Conservation (phyloP, 1,140 invertebrate species). For the Procambarus virginalis region DNA sequence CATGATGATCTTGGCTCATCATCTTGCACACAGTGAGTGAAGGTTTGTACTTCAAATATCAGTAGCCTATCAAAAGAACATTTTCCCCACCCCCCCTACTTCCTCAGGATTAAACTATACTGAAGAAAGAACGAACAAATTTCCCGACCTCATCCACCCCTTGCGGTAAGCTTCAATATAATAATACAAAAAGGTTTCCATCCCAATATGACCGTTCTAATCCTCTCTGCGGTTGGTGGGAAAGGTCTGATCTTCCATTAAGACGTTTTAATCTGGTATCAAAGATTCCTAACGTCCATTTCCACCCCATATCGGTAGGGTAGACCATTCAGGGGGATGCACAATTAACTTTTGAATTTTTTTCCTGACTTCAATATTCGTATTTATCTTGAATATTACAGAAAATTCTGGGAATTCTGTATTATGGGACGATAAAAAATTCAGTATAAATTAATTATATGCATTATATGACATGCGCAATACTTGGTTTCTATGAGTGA, state of each 20-base stretch:
- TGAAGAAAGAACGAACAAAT: background rate
- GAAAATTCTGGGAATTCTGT: background rate
- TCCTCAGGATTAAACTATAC: too few species aligned
- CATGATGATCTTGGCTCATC: too few species aligned
- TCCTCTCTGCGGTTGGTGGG: conserved; percentile 32
- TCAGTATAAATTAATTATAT: too few species aligned
- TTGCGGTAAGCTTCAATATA: conserved; percentile 8
- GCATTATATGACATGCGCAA: too few species aligned
- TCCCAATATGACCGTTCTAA: conserved; percentile 11
- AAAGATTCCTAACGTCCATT: conserved; percentile 46
- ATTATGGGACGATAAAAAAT: background rate
- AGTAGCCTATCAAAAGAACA: too few species aligned
- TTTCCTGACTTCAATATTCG: background rate
- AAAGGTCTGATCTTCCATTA: conserved; percentile 50
- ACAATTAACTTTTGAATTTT: background rate
- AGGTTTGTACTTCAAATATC: too few species aligned
- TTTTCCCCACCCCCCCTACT: too few species aligned
- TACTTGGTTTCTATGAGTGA: too few species aligned
- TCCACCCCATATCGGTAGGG: conserved; percentile 16
- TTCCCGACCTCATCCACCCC: conserved; percentile 10
- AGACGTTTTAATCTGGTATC: conserved; percentile 52
- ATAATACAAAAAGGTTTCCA: conserved; percentile 53
- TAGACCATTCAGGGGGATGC: conserved; percentile 18
- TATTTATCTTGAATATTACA: background rate
- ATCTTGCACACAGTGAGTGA: too few species aligned